These are phyloP conservation scores for Pammene aurita DNA, from an alignment of 2,888 invertebrate species.

Conservation along the genomic window DNA sequence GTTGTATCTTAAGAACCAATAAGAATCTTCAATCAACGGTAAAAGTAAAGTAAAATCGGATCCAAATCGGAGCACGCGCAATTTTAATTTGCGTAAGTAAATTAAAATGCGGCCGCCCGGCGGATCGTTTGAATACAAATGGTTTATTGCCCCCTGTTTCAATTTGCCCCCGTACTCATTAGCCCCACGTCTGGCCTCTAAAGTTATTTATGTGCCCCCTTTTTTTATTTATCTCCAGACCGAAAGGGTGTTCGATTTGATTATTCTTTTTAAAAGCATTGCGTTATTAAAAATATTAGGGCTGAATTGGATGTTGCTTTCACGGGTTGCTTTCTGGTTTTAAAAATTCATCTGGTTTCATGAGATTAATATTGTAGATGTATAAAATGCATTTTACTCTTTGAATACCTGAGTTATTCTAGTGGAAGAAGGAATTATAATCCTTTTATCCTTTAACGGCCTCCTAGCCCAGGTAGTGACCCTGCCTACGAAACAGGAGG, in stretches of 20 bases:
- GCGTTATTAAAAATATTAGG: slow-evolving; percentile 36
- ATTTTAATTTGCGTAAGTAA: slow-evolving; percentile 82
- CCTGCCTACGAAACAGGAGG: no score
- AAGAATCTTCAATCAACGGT: slow-evolving; percentile 78
- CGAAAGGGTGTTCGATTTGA: slow-evolving; percentile 65
- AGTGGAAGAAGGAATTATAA: neutral
- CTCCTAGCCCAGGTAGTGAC: no score
- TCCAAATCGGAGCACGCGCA: slow-evolving; percentile 79
- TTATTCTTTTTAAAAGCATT: slow-evolving; percentile 53
- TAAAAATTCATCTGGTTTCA: slow-evolving; percentile 5
- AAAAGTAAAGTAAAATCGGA: slow-evolving; percentile 73
- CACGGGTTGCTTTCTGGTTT: slow-evolving; percentile 3
- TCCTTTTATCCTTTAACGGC: no score
- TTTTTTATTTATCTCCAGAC: slow-evolving; percentile 65
- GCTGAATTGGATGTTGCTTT: slow-evolving; percentile 9
- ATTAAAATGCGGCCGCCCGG: slow-evolving; percentile 79
- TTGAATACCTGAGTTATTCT: neutral
- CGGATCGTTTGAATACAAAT: slow-evolving; percentile 79
- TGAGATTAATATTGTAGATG: slow-evolving; percentile 4
- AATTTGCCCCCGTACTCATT: slow-evolving; percentile 70
- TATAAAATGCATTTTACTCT: no score
- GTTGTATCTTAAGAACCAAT: slow-evolving; percentile 62
- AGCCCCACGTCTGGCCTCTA: slow-evolving; percentile 58
- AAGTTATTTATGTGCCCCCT: slow-evolving; percentile 65
- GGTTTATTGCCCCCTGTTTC: slow-evolving; percentile 73